Percentiles rank a stretch among this genome's conserved stretches.
phyloP scores from a whole-genome alignment of 1,140 invertebrate genomes.

The Eulimnadia texana region DNA sequence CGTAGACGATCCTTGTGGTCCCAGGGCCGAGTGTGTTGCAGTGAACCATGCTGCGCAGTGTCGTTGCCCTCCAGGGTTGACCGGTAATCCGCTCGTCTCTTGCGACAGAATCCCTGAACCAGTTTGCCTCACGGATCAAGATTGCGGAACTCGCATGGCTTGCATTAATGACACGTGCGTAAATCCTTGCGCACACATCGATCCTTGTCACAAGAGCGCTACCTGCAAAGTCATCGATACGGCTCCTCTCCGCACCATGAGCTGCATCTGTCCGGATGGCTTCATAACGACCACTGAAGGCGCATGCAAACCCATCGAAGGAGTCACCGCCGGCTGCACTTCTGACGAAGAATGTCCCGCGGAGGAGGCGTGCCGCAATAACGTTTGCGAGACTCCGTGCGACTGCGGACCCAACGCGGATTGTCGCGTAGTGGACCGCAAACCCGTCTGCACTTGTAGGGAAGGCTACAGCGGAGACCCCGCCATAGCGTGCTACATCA shows the following conservation, averaged over 20 bases:
- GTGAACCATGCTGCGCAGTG: conserved; percentile 67
- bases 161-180: conserved; percentile 66
- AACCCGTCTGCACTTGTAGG: conserved; percentile 70
- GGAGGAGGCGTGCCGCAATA: conserved; percentile 64
- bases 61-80: conserved; percentile 62
- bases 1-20: conserved; percentile 40
- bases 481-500: conserved; percentile 47
- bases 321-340: conserved; percentile 52
- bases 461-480: conserved; percentile 66
- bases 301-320: conserved; percentile 49
- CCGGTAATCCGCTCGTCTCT: conserved; percentile 63
- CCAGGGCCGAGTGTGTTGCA: conserved; percentile 64
- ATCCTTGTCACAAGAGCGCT: conserved; percentile 55
- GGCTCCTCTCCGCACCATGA: conserved; percentile 63
- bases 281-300: conserved; percentile 61
- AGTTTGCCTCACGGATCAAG: conserved; percentile 51
- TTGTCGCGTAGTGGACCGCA: conserved; percentile 65
- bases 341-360: conserved; percentile 59
- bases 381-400: conserved; percentile 70
- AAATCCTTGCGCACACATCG: conserved; percentile 56
- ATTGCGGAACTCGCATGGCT: conserved; percentile 77
- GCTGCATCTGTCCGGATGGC: conserved; percentile 66
- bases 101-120: conserved; percentile 52
- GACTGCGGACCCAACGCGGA: conserved; percentile 70
- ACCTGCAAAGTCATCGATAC: conserved; percentile 64